Evolutionary conservation across 2,888 invertebrate genomes (phyloP), one percentile per base, ranked within the genome.

Genomic region (Onthophagus sagittarius): DNA sequence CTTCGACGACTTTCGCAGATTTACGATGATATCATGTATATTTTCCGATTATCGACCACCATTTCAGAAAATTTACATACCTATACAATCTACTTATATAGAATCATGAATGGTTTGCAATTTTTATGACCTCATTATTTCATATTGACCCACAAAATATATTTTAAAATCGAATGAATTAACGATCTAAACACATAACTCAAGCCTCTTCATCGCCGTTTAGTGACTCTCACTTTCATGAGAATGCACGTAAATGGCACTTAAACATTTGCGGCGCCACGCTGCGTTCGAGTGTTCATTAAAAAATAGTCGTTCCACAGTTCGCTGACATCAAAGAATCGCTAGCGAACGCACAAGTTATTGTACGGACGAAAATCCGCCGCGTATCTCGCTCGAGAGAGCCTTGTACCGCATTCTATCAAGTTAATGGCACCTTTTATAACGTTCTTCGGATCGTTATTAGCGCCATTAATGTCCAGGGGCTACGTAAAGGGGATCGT

Each of bases 251-350:
- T 53, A 53, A 53, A 53, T 9, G 67, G 31, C 31, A 67, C 67
- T 67, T 32, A 67, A 67, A 67, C 67, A 67, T 67, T 67, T 67
- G 72, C 69, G 63, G 72, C 72, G 69, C 70, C 72, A 72, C 62
- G 72, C 72, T 5, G 72, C 31, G 72, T 63, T 72, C 14, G 63
- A 72, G 72, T 69, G 70, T 63, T 72, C 72, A 72, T 72, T 72
- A 72, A 70, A 72, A 72, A 72, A 72, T 72, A 72, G 72, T 31
- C 69, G 62, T 69, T 72, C 69, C 69, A 72, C 72, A 69, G 69
- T 72, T 62, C 70, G 72, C 69, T 72, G 72, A 72, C 72, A 72
- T 72, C 72, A 70, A 72, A 72, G 72, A 72, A 72, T 72, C 69
- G 63, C 72, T 63, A 11, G 15, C 63, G 63, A 63, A 72, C 63